Base-by-base conservation (phyloP, 2,797 vertebrate species). In the Erpetoichthys calabaricus region DNA sequence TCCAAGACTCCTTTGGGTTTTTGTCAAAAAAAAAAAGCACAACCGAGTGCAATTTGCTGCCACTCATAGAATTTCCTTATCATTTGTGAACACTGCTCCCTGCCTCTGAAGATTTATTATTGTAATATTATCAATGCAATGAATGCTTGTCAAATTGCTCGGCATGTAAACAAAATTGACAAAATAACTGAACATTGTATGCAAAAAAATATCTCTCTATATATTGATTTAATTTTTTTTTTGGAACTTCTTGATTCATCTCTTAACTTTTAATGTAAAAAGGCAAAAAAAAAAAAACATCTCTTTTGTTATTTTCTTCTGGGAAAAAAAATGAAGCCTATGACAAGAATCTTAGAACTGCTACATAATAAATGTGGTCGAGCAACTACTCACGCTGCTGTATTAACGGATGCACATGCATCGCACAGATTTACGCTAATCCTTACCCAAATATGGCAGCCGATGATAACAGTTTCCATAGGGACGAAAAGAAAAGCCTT, bases 111-210 rank as follows among this genome's bases (percentile, higher is more conserved):
- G 53, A 54, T 54, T 54, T 54, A 54, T 54, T 7, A 42, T 54
- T 4, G 53, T 54, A 54, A 54, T 54, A 42, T 54, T 54, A 7
- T 54, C 6, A 54, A 54, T 54, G 53, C n/a, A 41, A 54, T 42
- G 41, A 54, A 54, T 54, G 53, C 53, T 25, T 42, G 44, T 7
- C 53, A 54, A 44, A 54, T 42, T 54, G 53, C 41, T 7, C 41
- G 8, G 9, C 10, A 54, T 42, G 8, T 42, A 43, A 54, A 54
- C 41, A 42, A 8, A 7, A 42, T 54, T 54, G 7, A 54, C 44
- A 54, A 54, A 54, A 41, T 5, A 6, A 42, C 25, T 25, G 25
- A 25, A 25, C 25, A 25, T 25, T 25, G 25, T 25, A 25, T 25
- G 25, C 25, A 25, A 25, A 25, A 25, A 25, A 25, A 25, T 25